A percentile compares a stretch with the other conserved stretches of the same genome.
Conservation (phyloP, 2,797 vertebrate genomes). For the Megaceryle alcyon region DNA sequence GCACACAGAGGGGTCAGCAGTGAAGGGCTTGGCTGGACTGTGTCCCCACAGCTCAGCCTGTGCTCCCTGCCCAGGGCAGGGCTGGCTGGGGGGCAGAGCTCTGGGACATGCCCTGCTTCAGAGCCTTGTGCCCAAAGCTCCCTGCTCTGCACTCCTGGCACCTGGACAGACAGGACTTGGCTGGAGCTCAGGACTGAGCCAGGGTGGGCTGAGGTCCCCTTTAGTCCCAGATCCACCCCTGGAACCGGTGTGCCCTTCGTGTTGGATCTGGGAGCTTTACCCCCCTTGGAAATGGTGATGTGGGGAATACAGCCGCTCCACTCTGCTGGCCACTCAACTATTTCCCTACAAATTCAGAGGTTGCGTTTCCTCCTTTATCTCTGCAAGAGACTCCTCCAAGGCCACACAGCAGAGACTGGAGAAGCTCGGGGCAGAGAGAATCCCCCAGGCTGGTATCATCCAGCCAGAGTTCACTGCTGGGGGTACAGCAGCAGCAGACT, state of each 20-base stretch:
- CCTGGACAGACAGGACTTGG: rapidly evolving
- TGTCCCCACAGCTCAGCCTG: no score
- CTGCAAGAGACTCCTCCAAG: not conserved
- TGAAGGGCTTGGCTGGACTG: not conserved
- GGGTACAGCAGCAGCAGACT: not conserved
- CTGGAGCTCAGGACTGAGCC: not conserved
- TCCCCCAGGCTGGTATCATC: rapidly evolving
- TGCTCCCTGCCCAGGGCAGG: not conserved
- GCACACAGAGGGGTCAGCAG: not conserved
- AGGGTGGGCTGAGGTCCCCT: rapidly evolving
- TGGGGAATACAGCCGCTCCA: rapidly evolving
- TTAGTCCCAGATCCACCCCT: rapidly evolving
- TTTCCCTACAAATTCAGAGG: not conserved
- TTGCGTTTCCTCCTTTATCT: not conserved
- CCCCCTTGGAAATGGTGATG: not conserved
- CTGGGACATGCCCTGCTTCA: not conserved
- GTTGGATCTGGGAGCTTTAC: not conserved
- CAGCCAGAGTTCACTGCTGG: not conserved
- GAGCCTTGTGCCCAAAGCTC: not conserved
- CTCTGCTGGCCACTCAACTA: not conserved
- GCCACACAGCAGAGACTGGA: not conserved
- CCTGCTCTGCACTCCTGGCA: not conserved
- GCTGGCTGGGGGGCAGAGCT: not conserved
- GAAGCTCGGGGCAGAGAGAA: not conserved
- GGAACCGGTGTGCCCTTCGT: rapidly evolving